Conservation (phyloP, 2,113 vertebrate genomes). For the Vulpes vulpes region DNA sequence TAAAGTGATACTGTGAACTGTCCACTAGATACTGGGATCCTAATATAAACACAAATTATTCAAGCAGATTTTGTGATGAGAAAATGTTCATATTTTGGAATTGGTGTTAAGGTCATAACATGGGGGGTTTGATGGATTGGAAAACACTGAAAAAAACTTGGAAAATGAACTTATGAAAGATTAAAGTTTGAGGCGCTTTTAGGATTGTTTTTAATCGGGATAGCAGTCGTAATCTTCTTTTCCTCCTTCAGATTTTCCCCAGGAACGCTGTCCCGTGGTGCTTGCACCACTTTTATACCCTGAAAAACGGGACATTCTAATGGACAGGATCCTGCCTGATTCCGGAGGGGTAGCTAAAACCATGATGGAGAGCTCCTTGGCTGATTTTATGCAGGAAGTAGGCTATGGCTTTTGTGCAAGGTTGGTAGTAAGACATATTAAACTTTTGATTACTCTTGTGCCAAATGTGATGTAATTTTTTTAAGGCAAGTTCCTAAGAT, state of each 20-base stretch:
- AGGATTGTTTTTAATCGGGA: neutral
- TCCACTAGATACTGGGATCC: neutral
- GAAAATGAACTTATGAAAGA: constrained; percentile 10
- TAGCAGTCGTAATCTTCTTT: neutral
- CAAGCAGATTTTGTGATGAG: neutral
- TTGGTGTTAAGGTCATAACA: neutral
- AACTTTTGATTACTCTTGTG: neutral
- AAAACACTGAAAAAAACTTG: constrained; percentile 5
- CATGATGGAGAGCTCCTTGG: constrained; percentile 99
- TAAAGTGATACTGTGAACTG: neutral
- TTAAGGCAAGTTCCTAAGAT: neutral
- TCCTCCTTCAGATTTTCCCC: constrained; percentile 96
- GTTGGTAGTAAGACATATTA: constrained; percentile 85
- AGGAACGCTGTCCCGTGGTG: constrained; percentile 99
- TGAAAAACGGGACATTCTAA: constrained; percentile 99
- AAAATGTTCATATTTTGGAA: constrained; percentile 2
- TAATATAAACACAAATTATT: neutral
- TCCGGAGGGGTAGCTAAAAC: constrained; percentile 99
- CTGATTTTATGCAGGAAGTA: constrained; percentile 99
- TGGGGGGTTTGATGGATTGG: neutral
- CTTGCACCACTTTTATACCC: constrained; percentile 99
- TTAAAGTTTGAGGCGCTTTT: neutral
- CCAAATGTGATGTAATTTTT: neutral
- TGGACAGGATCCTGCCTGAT: constrained; percentile 99
- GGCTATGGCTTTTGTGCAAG: constrained; percentile 99